Evolutionary conservation across 2,888 invertebrate species (phyloP).

Genomic region (Spilosoma lubricipeda): DNA sequence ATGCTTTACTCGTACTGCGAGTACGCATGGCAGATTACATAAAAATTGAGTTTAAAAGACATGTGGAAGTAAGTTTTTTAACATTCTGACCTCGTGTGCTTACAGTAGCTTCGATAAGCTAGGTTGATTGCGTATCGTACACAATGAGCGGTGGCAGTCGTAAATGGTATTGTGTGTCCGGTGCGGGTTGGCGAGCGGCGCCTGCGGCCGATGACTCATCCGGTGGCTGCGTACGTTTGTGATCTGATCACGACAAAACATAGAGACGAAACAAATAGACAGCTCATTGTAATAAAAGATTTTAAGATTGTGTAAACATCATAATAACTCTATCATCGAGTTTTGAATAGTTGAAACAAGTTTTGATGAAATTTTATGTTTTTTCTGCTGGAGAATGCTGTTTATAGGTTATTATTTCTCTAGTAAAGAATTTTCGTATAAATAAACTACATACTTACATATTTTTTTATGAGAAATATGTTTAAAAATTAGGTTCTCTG

Average conservation of each 20-base stretch:
- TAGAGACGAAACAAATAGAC: conserved; percentile 57
- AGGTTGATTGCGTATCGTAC: conserved; percentile 41
- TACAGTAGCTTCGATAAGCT: conserved; percentile 60
- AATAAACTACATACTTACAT: not conserved
- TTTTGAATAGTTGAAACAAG: too few relatives aligned
- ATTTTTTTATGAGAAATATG: not conserved
- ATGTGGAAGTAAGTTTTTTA: conserved; percentile 33
- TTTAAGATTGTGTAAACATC: not conserved
- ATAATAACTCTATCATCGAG: not conserved
- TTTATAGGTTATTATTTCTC: not conserved
- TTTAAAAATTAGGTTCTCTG: not conserved
- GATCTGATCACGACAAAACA: conserved; percentile 61
- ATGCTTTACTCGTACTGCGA: not conserved
- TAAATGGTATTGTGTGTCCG: conserved; percentile 67
- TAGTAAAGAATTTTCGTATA: not conserved
- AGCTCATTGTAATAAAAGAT: conserved; percentile 25
- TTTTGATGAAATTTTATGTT: not conserved
- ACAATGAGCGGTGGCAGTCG: conserved; percentile 60
- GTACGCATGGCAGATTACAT: conserved; percentile 17
- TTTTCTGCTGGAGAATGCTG: not conserved
- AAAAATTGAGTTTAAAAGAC: conserved; percentile 22
- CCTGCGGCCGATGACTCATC: conserved; percentile 64
- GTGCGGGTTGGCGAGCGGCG: conserved; percentile 49
- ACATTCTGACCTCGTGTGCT: conserved; percentile 44
- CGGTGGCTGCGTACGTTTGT: conserved; percentile 62